Evolutionary conservation across 2,888 invertebrate genomes (phyloP), one percentile per base, ranked within the genome.

Genomic region (Oeneis ivallda): DNA sequence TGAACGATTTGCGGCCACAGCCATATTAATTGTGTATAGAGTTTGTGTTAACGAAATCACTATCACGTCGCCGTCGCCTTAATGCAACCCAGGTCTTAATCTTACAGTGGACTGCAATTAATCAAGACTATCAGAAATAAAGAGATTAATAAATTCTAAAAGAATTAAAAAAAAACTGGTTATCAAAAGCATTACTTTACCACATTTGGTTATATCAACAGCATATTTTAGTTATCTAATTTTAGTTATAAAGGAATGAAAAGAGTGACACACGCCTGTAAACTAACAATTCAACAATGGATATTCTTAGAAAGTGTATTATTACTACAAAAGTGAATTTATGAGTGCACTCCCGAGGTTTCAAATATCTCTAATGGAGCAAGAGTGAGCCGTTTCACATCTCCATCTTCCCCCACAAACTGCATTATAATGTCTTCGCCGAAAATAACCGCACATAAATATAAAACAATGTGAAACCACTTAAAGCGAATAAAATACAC

Each of bases 381-480:
- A 88, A 85, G 84, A 89, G 87, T 89, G 88, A 87, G 86, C 84
- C 87, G 85, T 88, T 86, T 85, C 83, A 88, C 89, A 85, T 89
- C 85, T 89, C 84, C 91, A 85, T 90, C 85, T 89, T 86, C 91
- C 92, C 92, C 90, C 87, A 89, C 91, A 89, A 90, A 89, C 89
- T 87, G 89, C 89, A 88, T 90, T 89, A 92, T 91, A 89, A 92
- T 88, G 92, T 89, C 85, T 83, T 82, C 79, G 84, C 86, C 89
- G 80, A 90, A 92, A 92, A 92, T 92, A 92, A 88, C 89, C 87
- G 82, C 89, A 90, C 91, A 92, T 92, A 91, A 92, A 92, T 91
- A 91, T 88, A 90, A 92, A 91, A 90, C 90, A 92, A 92, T 91
- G 92, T 92, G 90, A 91, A 90, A 91, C 92, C 92, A 92, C 92